phyloP scores from a whole-genome alignment of 2,113 vertebrate species.

The Siniperca chuatsi region DNA sequence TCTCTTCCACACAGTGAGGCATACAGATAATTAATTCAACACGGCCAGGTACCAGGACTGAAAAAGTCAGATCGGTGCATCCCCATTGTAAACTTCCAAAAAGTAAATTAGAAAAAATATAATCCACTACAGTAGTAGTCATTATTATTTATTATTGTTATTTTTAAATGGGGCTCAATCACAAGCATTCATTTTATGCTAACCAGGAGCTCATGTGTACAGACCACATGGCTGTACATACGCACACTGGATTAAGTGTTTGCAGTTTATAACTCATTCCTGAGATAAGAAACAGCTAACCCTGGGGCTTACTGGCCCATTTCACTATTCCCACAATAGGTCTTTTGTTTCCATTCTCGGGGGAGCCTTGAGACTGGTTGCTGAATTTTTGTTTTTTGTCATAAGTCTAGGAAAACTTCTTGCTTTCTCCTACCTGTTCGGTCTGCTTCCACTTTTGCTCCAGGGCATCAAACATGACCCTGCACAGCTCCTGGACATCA shows the following conservation, averaged over 20 bases:
- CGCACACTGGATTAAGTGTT: conserved; percentile 47
- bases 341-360: conserved; percentile 66
- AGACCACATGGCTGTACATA: conserved; percentile 44
- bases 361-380: conserved; percentile 8
- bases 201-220: conserved; percentile 23
- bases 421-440: conserved; percentile 89
- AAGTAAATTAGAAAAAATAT: neutral
- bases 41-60: too few species aligned
- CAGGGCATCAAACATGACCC: conserved; percentile 99
- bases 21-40: too few species aligned
- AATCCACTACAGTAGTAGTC: neutral
- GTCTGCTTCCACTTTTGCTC: conserved; percentile 99
- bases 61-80: too few species aligned
- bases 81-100: neutral
- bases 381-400: conserved; percentile 12
- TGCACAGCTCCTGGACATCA: conserved; percentile 98
- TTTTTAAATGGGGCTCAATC: conserved; percentile 17
- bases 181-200: conserved; percentile 26
- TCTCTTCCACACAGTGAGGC: too few species aligned
- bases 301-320: conserved; percentile 47
- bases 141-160: neutral
- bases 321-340: conserved; percentile 56
- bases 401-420: conserved; percentile 35
- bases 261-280: conserved; percentile 41
- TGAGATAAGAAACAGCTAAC: conserved; percentile 59